Conservation (phyloP, 2,113 vertebrate genomes). For the Limnothrissa miodon region DNA sequence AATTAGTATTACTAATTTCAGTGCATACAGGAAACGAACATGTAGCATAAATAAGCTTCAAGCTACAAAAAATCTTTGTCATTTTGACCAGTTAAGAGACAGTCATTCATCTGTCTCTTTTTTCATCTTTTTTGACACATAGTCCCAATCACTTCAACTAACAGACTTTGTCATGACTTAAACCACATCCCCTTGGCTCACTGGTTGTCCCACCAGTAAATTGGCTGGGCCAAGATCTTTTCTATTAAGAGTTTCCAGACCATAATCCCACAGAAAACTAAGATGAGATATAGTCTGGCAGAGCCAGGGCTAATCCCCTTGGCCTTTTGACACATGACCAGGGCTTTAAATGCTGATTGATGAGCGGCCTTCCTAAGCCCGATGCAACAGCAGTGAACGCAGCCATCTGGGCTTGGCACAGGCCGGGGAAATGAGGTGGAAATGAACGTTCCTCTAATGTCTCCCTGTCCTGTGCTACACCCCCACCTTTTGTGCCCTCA, state of each 20-base stretch:
- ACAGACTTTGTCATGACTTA: neutral
- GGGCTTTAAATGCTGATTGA: conserved; percentile 14
- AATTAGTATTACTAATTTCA: too few relatives aligned
- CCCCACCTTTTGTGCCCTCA: conserved; percentile 8
- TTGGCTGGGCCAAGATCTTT: neutral
- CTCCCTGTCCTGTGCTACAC: neutral
- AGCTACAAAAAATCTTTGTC: neutral
- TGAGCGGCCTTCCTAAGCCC: neutral
- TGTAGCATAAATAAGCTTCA: neutral
- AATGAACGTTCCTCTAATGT: conserved; percentile 1
- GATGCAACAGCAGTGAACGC: neutral
- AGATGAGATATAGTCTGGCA: neutral
- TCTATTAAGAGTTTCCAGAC: neutral
- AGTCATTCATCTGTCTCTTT: neutral
- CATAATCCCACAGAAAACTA: neutral
- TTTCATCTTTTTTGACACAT: neutral
- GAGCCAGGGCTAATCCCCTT: neutral
- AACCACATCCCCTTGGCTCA: neutral
- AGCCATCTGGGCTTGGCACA: conserved; percentile 14
- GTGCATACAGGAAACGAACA: neutral
- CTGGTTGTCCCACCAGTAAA: neutral
- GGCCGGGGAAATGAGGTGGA: neutral
- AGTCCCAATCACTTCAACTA: neutral
- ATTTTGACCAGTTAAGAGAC: neutral
- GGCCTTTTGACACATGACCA: conserved; percentile 6